phyloP scores from a whole-genome alignment of 2,797 vertebrate genomes.

The Enteromius viviparus region DNA sequence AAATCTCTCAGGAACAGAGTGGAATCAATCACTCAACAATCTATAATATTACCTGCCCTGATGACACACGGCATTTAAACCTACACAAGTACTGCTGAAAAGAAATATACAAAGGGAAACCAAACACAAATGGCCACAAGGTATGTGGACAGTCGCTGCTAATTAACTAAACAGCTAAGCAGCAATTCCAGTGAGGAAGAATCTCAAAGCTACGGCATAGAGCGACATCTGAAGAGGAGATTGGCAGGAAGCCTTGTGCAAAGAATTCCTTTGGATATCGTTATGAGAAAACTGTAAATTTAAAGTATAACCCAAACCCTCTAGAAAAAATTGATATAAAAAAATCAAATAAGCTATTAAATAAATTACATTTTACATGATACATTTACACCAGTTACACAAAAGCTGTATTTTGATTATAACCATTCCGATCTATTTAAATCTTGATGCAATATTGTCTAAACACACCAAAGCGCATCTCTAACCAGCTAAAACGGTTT shows the following conservation, averaged over 20 bases:
- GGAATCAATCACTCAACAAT: constrained; percentile 52
- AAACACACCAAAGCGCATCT: background rate
- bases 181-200: background rate
- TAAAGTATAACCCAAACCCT: background rate
- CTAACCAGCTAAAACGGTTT: constrained; percentile 1
- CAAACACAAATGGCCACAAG: background rate
- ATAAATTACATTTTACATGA: background rate
- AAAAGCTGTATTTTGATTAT: background rate
- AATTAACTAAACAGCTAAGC: constrained; percentile 13
- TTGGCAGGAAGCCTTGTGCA: background rate
- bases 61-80: constrained; percentile 47
- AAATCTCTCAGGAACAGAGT: constrained; percentile 37
- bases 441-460: background rate
- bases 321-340: background rate
- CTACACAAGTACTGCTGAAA: constrained; percentile 5
- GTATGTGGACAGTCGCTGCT: background rate
- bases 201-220: background rate
- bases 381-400: background rate
- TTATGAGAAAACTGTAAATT: background rate
- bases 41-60: constrained; percentile 45
- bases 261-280: background rate
- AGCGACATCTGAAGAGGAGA: constrained; percentile 1
- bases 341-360: background rate
- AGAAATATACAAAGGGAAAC: constrained; percentile 23
- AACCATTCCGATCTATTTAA: background rate